phyloP scores from a whole-genome alignment of 1,140 invertebrate species.

The Tribolium castaneum region DNA sequence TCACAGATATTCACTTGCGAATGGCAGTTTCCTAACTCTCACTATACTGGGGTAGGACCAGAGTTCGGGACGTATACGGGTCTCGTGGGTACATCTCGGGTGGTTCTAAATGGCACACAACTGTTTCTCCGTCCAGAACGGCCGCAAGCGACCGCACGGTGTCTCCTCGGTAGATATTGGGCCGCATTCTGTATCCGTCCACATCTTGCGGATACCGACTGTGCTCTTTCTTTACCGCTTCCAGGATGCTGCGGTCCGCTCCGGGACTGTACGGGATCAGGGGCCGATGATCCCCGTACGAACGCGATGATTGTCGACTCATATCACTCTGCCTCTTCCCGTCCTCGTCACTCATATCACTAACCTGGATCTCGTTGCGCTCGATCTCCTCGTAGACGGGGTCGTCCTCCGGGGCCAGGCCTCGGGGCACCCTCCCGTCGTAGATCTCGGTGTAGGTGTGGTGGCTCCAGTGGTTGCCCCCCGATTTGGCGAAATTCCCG shows the following conservation, averaged over 20 bases:
- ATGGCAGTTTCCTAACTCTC: slow-evolving; percentile 64
- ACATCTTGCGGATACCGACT: slow-evolving; percentile 70
- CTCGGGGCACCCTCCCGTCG: slow-evolving; percentile 64
- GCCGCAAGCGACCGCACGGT: slow-evolving; percentile 75
- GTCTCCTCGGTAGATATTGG: slow-evolving; percentile 67
- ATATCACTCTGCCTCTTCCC: slow-evolving; percentile 82
- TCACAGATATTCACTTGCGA: slow-evolving; percentile 65
- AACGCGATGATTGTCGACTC: slow-evolving; percentile 79
- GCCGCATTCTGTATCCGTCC: slow-evolving; percentile 64
- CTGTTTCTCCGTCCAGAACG: slow-evolving; percentile 84
- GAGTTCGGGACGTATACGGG: slow-evolving; percentile 60
- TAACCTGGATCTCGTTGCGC: slow-evolving; percentile 74
- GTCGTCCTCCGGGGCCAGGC: slow-evolving; percentile 72
- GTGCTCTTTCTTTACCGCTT: slow-evolving; percentile 55
- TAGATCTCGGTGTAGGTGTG: slow-evolving; percentile 75
- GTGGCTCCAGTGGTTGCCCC: slow-evolving; percentile 66
- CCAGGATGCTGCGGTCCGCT: slow-evolving; percentile 58
- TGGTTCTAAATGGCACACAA: slow-evolving; percentile 83
- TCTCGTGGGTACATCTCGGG: slow-evolving; percentile 62
- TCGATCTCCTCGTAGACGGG: slow-evolving; percentile 87
- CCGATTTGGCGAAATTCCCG: slow-evolving; percentile 59
- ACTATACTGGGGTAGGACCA: slow-evolving; percentile 62
- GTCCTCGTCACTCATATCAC: slow-evolving; percentile 83
- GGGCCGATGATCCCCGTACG: slow-evolving; percentile 83
- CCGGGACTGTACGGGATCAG: slow-evolving; percentile 66